Evolutionary conservation across 2,888 invertebrate species (phyloP), one percentile per base, ranked within the genome.

Genomic region (Synergus umbraculus): DNA sequence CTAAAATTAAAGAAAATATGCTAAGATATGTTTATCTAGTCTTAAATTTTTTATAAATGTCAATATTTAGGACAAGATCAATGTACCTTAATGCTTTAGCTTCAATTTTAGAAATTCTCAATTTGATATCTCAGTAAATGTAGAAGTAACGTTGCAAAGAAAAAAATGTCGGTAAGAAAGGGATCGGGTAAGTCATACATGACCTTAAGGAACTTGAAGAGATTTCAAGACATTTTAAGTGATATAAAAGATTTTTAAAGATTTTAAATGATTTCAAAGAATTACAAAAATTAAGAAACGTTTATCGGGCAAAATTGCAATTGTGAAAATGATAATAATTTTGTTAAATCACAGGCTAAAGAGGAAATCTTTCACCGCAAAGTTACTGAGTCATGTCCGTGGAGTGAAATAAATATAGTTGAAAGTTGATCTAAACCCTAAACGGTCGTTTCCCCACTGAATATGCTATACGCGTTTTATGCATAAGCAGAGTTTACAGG

Each of bases 391-490:
- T 49, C 22, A 46, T 69, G 44, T 54, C 49, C 13, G 37, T 54
- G 37, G 37, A 54, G 37, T 49, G 49, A 5, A 73, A 54, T 37
- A 46, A 69, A 22, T 22, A 69, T 46, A 73, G 49, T 49, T 73
- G 73, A 22, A 69, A 49, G 49, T 69, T 69, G 49, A 46, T 49
- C 69, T 69, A 22, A 49, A 69, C 18, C 44, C 67, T 69, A 69
- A 69, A 49, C 46, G 29, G 69, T 69, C 69, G 46, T 69, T 69
- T 69, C 49, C 69, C 69, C 69, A 69, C 29, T 49, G 49, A 29
- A 8, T 13, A 49, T 46, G 8, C 29, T 29, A 29, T 44, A 37
- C 49, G 69, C 69, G 69, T 69, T 69, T 69, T 69, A 69, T 49
- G 46, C 46, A 49, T 29, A 73, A 73, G 29, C 49, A 73, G 54